Percentiles rank a stretch among this genome's conserved stretches.
phyloP scores from a whole-genome alignment of 2,113 vertebrate species.

The Siniperca chuatsi region DNA sequence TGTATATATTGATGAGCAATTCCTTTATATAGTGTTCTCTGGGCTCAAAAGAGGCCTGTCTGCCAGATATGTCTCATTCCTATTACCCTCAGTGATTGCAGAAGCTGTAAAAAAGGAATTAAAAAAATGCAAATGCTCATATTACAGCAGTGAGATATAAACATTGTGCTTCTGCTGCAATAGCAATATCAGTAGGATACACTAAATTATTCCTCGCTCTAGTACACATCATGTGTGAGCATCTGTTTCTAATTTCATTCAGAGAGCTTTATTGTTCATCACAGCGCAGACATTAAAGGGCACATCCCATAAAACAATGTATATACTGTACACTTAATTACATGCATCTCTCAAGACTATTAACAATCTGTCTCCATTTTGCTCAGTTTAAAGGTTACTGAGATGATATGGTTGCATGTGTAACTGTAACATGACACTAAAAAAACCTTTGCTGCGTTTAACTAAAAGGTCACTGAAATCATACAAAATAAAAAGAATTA shows the following conservation, averaged over 20 bases:
- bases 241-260: conserved; percentile 69
- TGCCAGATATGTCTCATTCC: conserved; percentile 27
- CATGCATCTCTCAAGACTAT: conserved; percentile 38
- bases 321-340: conserved; percentile 43
- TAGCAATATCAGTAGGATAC: conserved; percentile 43
- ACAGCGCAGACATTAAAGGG: conserved; percentile 57
- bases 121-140: conserved; percentile 51
- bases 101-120: conserved; percentile 37
- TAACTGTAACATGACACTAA: conserved; percentile 12
- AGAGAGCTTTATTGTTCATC: conserved; percentile 70
- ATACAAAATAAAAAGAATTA: background rate
- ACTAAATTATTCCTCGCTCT: conserved; percentile 61
- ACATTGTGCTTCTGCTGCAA: conserved; percentile 34
- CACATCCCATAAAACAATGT: conserved; percentile 46
- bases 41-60: background rate
- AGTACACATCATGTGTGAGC: conserved; percentile 56
- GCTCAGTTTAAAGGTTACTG: conserved; percentile 28
- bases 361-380: conserved; percentile 25
- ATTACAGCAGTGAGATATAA: conserved; percentile 34
- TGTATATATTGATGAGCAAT: conserved; percentile 11
- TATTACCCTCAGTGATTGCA: conserved; percentile 42
- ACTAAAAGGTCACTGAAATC: conserved; percentile 19
- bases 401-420: conserved; percentile 3
- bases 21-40: background rate
- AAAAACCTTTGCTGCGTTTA: background rate